Percentiles rank a stretch among this genome's conserved stretches.
phyloP scores from a whole-genome alignment of 2,888 invertebrate genomes.

The Melitaea athalia region DNA sequence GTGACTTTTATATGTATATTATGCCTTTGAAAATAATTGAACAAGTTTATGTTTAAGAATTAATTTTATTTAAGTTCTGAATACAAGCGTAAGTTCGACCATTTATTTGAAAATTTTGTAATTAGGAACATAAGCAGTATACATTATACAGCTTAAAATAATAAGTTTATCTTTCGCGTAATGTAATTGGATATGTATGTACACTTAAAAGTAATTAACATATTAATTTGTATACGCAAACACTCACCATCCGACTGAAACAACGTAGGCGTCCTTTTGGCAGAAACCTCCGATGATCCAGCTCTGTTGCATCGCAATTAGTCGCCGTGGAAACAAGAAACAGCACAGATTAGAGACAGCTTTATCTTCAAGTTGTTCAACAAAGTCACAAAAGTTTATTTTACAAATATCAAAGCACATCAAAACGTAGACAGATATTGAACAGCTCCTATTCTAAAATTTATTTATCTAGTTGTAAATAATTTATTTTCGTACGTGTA shows the following conservation, averaged over 20 bases:
- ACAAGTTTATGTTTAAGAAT: no score
- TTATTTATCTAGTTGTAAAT: conserved; percentile 21
- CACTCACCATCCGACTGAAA: conserved; percentile 28
- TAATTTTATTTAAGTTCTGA: no score
- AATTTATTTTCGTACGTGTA: conserved; percentile 24
- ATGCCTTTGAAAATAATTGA: no score
- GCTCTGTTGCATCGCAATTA: conserved; percentile 21
- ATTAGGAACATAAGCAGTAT: no score
- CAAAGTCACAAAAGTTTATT: neutral
- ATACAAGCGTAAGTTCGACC: no score
- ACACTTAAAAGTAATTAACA: neutral
- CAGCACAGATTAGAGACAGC: conserved; percentile 9
- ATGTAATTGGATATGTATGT: neutral
- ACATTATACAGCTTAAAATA: no score
- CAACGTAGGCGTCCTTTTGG: conserved; percentile 19
- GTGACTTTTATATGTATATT: no score
- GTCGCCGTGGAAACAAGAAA: conserved; percentile 10
- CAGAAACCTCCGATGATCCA: conserved; percentile 21
- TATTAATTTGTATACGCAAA: neutral
- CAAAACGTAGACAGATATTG: conserved; percentile 8
- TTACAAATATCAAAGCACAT: conserved; percentile 9
- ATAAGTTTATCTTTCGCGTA: neutral
- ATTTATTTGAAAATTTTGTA: no score
- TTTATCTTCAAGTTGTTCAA: neutral
- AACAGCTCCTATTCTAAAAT: neutral